These are phyloP conservation scores for Limosa lapponica DNA, from an alignment of 2,797 vertebrate genomes.

Conservation along the genomic window DNA sequence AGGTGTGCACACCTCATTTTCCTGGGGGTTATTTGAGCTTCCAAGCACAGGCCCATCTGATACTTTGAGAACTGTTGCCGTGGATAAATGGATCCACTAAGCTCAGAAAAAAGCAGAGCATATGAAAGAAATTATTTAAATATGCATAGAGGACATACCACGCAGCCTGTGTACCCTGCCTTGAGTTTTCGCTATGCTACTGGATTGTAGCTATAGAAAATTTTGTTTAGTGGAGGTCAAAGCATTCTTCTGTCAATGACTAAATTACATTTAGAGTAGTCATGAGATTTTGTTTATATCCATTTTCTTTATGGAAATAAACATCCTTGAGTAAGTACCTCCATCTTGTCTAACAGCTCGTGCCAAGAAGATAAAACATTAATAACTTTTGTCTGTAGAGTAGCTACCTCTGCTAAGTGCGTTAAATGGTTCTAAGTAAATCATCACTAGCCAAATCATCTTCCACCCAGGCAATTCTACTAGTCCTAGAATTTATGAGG, in stretches of 20 bases:
- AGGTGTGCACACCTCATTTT: not conserved
- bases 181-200: not conserved
- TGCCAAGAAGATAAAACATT: conserved; percentile 23
- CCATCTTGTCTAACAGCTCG: not conserved
- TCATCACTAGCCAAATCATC: not conserved
- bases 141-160: not conserved
- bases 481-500: not conserved
- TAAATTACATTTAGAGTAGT: conserved; percentile 32
- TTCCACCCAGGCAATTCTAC: not conserved
- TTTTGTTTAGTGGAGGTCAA: conserved; percentile 25
- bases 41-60: not conserved
- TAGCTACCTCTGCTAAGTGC: not conserved
- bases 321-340: not conserved
- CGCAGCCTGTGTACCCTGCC: not conserved
- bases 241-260: not conserved
- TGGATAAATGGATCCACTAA: not conserved
- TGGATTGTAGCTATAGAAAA: not conserved
- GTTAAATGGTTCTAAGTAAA: conserved; percentile 2
- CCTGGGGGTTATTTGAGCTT: not conserved
- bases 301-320: conserved; percentile 21
- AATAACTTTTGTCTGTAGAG: not conserved
- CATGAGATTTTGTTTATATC: conserved; percentile 5
- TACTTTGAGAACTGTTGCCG: not conserved
- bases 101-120: not conserved
- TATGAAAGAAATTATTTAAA: not conserved